Percentiles rank a stretch among this genome's conserved stretches.
These are phyloP conservation scores for Syngnathus scovelli DNA, from an alignment of 2,113 vertebrate genomes.

Conservation along the genomic window DNA sequence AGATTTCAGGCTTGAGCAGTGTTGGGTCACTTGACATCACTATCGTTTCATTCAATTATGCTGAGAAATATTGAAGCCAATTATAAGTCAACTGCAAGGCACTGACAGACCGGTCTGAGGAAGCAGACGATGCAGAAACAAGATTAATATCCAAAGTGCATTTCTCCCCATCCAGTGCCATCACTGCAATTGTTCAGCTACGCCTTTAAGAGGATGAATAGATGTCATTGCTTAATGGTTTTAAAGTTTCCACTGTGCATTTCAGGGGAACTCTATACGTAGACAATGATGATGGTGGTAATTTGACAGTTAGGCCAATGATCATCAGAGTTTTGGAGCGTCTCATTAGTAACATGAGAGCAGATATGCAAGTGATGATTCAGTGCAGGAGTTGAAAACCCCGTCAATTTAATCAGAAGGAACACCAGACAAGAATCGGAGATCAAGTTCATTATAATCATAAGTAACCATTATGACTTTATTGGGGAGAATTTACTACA, in stretches of 20 bases:
- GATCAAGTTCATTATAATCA: too few relatives aligned
- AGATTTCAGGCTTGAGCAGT: background rate
- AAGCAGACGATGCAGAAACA: conserved; percentile 13
- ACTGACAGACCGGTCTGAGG: conserved; percentile 4
- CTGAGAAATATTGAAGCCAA: background rate
- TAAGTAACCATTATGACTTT: too few relatives aligned
- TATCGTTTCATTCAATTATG: conserved; percentile 7
- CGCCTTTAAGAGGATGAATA: conserved; percentile 21
- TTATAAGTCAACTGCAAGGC: conserved; percentile 12
- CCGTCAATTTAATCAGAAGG: too few relatives aligned
- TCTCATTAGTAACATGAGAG: too few relatives aligned
- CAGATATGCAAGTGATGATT: too few relatives aligned
- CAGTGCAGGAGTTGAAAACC: too few relatives aligned
- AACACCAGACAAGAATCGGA: too few relatives aligned
- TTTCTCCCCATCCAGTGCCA: conserved; percentile 9
- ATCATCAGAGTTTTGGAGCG: too few relatives aligned
- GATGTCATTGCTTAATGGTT: conserved; percentile 1
- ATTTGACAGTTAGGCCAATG: too few relatives aligned
- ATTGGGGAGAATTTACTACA: too few relatives aligned
- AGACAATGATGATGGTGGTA: conserved; percentile 7
- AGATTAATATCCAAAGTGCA: conserved; percentile 9
- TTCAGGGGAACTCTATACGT: background rate
- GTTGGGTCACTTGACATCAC: background rate
- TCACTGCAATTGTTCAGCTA: conserved; percentile 13
- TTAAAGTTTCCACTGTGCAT: background rate